Evolutionary conservation across 2,888 invertebrate species (phyloP), one percentile per base, ranked within the genome.

Genomic region (Opisthograptis luteolata): DNA sequence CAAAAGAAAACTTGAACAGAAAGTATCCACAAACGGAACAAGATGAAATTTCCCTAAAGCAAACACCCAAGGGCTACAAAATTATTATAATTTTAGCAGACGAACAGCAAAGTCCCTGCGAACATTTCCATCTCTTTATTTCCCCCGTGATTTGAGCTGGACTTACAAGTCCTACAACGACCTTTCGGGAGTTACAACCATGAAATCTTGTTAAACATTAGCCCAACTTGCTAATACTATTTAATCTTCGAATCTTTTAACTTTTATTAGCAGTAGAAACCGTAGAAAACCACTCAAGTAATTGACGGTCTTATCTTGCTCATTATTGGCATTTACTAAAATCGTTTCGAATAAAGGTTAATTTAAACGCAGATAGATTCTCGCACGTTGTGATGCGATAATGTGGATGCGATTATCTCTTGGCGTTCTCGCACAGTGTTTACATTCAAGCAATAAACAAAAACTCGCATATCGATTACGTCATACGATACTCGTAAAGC

Each of bases 71-170:
- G 41, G 19, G 60, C 59, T 50, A 54, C 59, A 67, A 70, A 66
- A 66, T 69, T 67, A 67, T 66, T 60, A 55, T 61, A 69, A 74
- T 66, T 67, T 59, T 67, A 64, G 68, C 67, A 50, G 68, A 73
- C 62, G 53, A 62, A 66, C 66, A 63, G 70, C 67, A 65, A 68
- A 65, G 69, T 72, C 64, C 68, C 62, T 59, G 68, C 60, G 75
- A 77, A 79, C 77, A 76, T 73, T 75, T 77, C 73, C 74, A 70
- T 77, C 73, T 70, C 68, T 70, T 78, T 78, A 84, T 83, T 84
- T 82, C 81, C 81, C 81, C 22, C n/a, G 78, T 62, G 82, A 66
- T 67, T 52, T 49, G 62, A 39, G 77, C 76, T 73, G 74, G 79
- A 81, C 79, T 76, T 69, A 72, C 70, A 49, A 49, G 37, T 49